Evolutionary conservation across 2,888 invertebrate species (phyloP).

Genomic region (Cryptosula pallasiana): DNA sequence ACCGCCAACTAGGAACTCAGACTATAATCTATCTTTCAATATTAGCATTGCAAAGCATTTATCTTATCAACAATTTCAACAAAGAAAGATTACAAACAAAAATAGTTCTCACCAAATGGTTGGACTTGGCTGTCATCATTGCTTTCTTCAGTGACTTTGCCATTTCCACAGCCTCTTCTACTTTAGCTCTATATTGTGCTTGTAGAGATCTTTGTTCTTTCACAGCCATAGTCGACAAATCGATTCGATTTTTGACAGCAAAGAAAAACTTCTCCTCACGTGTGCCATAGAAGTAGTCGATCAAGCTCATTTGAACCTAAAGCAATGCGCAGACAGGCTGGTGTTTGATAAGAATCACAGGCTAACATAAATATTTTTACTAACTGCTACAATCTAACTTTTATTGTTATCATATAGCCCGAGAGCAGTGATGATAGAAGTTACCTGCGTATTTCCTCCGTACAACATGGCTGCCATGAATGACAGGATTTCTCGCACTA

Average conservation of each 20-base stretch:
- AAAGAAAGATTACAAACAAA: no score
- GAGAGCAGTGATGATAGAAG: no score
- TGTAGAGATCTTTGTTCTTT: slow-evolving; percentile 48
- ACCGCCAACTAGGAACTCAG: no score
- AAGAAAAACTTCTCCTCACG: slow-evolving; percentile 52
- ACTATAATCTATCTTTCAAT: no score
- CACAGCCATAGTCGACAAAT: slow-evolving; percentile 45
- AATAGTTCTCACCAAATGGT: not conserved
- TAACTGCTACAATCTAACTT: no score
- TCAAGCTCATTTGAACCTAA: slow-evolving; percentile 34
- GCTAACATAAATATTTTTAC: no score
- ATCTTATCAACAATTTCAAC: no score
- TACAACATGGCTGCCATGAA: slow-evolving; percentile 44
- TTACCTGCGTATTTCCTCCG: slow-evolving; percentile 44
- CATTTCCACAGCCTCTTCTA: slow-evolving; percentile 45
- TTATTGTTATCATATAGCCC: no score
- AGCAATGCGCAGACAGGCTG: no score
- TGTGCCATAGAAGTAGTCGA: slow-evolving; percentile 44
- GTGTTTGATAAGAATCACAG: no score
- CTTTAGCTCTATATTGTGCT: slow-evolving; percentile 47
- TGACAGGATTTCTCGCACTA: slow-evolving; percentile 46
- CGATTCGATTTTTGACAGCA: slow-evolving; percentile 44
- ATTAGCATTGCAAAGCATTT: no score
- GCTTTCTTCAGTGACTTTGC: slow-evolving; percentile 42
- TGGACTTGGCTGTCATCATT: slow-evolving; percentile 4